Conservation (phyloP, 2,797 vertebrate genomes). For the Octomys mimax region DNA sequence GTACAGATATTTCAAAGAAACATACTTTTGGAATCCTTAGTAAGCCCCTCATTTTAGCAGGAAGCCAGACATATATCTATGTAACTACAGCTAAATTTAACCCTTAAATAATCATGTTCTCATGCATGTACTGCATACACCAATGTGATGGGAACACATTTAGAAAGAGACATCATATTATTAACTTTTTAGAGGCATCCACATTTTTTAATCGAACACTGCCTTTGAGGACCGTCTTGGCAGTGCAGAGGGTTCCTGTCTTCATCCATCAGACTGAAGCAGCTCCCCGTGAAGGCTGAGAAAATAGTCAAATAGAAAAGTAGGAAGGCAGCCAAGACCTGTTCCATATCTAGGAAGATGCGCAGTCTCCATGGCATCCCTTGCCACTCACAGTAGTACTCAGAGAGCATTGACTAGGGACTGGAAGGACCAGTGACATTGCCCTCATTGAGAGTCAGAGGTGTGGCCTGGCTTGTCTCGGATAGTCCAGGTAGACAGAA, state of each 20-base stretch:
- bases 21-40: background rate
- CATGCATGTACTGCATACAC: too few relatives aligned
- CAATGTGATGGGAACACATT: too few relatives aligned
- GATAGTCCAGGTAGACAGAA: background rate
- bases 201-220: background rate
- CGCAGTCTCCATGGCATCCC: background rate
- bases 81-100: background rate
- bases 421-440: background rate
- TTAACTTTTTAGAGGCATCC: background rate
- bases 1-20: background rate
- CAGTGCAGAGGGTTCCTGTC: background rate
- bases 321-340: background rate
- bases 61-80: background rate
- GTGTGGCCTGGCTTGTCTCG: background rate
- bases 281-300: background rate
- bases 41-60: background rate
- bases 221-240: background rate
- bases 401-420: background rate
- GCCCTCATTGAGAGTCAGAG: fast-evolving
- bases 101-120: background rate
- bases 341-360: background rate
- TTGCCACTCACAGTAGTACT: fast-evolving
- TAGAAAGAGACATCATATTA: background rate
- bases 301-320: background rate
- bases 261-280: background rate